A percentile compares a stretch with the other conserved stretches of the same genome.
phyloP scores from a whole-genome alignment of 2,888 invertebrate species.

The Muschampia plurimacula region DNA sequence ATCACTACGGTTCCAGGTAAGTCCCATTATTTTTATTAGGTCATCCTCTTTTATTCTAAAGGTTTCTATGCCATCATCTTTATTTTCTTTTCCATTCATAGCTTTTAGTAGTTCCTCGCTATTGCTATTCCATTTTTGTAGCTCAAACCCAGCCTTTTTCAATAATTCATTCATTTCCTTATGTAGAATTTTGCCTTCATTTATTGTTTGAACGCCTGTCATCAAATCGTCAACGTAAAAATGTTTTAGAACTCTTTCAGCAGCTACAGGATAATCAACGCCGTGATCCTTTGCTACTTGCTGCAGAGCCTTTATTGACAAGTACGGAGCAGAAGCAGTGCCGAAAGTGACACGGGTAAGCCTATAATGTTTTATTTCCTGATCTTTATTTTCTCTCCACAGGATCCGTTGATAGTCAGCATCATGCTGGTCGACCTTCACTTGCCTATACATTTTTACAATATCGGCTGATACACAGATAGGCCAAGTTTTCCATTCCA shows the following conservation, averaged over 20 bases:
- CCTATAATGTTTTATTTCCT: slow-evolving; percentile 31
- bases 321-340: slow-evolving; percentile 41
- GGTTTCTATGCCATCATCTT: slow-evolving; percentile 11
- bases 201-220: slow-evolving; percentile 45
- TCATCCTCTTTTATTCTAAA: slow-evolving; percentile 44
- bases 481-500: slow-evolving; percentile 45
- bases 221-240: slow-evolving; percentile 48
- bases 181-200: slow-evolving; percentile 41
- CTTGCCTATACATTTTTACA: slow-evolving; percentile 51
- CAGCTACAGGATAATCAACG: slow-evolving; percentile 38
- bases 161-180: slow-evolving; percentile 48
- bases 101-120: slow-evolving; percentile 35
- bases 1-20: slow-evolving; percentile 35
- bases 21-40: slow-evolving; percentile 46
- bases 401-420: slow-evolving; percentile 42
- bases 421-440: slow-evolving; percentile 39
- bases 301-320: slow-evolving; percentile 42
- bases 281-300: slow-evolving; percentile 42
- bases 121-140: slow-evolving; percentile 46
- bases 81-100: slow-evolving; percentile 10
- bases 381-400: slow-evolving; percentile 38
- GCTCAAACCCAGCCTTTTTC: slow-evolving; percentile 40
- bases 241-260: slow-evolving; percentile 22
- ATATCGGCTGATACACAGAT: slow-evolving; percentile 46
- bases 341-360: slow-evolving; percentile 43